A percentile compares a stretch with the other conserved stretches of the same genome.
Evolutionary conservation across 2,113 vertebrate genomes (phyloP).

Genomic region (Chrysemys picta): DNA sequence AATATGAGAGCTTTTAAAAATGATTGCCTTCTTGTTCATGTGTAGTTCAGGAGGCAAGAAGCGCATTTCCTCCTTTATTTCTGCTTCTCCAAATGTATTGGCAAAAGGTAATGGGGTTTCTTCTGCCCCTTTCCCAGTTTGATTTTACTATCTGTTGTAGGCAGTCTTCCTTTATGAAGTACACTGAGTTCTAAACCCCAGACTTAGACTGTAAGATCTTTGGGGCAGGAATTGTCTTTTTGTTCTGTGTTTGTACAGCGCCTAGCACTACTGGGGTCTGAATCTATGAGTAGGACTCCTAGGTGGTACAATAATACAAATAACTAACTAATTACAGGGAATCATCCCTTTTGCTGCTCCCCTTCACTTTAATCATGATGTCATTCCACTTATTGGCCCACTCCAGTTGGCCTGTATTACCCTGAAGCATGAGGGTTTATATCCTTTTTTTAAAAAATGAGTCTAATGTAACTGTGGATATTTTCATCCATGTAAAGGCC

Average conservation of each 20-base stretch:
- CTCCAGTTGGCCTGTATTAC: neutral
- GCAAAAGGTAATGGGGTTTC: neutral
- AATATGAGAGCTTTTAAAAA: neutral
- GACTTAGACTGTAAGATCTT: neutral
- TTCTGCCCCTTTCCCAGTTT: neutral
- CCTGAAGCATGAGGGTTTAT: neutral
- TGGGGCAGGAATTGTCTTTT: neutral
- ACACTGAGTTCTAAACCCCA: neutral
- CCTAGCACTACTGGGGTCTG: neutral
- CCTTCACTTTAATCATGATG: conserved; percentile 10
- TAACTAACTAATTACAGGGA: neutral
- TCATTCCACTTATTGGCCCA: neutral
- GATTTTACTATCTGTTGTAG: neutral
- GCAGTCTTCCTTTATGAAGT: neutral
- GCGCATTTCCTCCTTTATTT: neutral
- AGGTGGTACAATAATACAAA: neutral
- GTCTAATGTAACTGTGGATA: neutral
- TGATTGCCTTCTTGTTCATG: neutral
- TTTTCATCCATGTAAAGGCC: conserved; percentile 1
- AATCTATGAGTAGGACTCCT: neutral
- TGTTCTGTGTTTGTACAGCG: neutral
- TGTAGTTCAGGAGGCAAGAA: accelerated
- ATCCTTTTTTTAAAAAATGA: neutral
- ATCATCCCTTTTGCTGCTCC: neutral
- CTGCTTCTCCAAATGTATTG: neutral